These are phyloP conservation scores for Erpobdella octoculata DNA, from an alignment of 2,888 invertebrate species.

Conservation along the genomic window DNA sequence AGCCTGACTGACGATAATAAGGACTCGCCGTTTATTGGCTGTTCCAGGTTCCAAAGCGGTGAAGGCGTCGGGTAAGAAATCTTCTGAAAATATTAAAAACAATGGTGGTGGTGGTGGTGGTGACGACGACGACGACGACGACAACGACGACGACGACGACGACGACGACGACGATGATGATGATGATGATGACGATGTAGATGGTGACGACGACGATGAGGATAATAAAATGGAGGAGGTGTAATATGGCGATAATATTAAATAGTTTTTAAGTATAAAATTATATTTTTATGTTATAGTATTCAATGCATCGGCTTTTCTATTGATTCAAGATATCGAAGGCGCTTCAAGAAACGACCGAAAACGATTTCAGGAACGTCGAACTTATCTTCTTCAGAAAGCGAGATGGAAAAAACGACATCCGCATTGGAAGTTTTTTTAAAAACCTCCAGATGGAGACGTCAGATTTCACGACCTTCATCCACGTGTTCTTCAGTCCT, in stretches of 20 bases:
- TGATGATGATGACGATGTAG: too few species aligned
- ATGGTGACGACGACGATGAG: too few species aligned
- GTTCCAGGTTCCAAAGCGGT: neutral
- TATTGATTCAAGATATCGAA: too few species aligned
- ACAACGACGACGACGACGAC: neutral
- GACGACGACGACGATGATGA: neutral
- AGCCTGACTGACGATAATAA: neutral
- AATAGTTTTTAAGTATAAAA: neutral
- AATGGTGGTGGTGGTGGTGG: neutral
- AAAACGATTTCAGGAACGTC: neutral
- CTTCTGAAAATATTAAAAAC: neutral
- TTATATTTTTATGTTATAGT: too few species aligned
- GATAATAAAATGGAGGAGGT: too few species aligned
- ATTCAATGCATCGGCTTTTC: too few species aligned
- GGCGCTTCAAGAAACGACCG: conserved; percentile 17
- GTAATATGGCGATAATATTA: too few species aligned
- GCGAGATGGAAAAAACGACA: conserved; percentile 24
- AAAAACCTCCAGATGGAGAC: neutral
- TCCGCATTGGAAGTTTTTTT: neutral
- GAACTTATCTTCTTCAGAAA: conserved; percentile 29
- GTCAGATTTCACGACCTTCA: neutral
- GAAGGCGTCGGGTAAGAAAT: conserved; percentile 8
- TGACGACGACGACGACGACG: neutral
- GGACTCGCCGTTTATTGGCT: conserved; percentile 18
- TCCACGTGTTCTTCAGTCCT: conserved; percentile 16